Base-by-base conservation (phyloP, 1,140 invertebrate genomes). In the Macrobrachium rosenbergii region DNA sequence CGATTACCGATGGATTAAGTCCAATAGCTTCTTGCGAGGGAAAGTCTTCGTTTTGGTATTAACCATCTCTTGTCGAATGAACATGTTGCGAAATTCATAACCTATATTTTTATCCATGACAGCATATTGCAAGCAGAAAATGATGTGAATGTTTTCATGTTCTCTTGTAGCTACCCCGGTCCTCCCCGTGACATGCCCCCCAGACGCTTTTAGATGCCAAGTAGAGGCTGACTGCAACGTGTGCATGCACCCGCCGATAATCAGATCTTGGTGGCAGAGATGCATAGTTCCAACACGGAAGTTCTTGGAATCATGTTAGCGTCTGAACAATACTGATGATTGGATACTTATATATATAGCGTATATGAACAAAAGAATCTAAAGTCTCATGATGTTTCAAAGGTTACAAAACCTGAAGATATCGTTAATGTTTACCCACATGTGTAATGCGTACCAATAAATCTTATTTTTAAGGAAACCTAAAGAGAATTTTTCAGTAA, bases 81-180 rank as follows among this genome's bases (percentile, higher is more conserved):
- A 77, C 73, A 60, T 58, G 60, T 80, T 80, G 77, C 79, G 79
- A 87, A 37, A 64, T 62, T 84, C 21, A 67, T 81, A 73, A 73
- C 67, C 43, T 52, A 72, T 63, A 58, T 78, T 83, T 78, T 72
- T 78, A 59, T 67, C 59, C 60, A 45, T 87, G 78, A 81, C 79
- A 81, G 67, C 67, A 81, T 87, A 62, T 87, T 73, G 21, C 75
- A 79, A 82, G 60, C 78, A 69, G 85, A 80, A 82, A 87, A 77
- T 87, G 85, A 87, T 88, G 60, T 88, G 60, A 83, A 69, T 88
- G 73, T 85, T 89, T 82, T 89, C 88, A 89, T 89, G 83, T 89
- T 89, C 88, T 89, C 88, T 89, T 89, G 83, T 89, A 89, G 88
- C 88, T 89, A 89, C 83, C 88, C 88, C 88, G 88, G 88, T 85